phyloP scores from a whole-genome alignment of 2,888 invertebrate species.

The Macrosoma leucophasiata region DNA sequence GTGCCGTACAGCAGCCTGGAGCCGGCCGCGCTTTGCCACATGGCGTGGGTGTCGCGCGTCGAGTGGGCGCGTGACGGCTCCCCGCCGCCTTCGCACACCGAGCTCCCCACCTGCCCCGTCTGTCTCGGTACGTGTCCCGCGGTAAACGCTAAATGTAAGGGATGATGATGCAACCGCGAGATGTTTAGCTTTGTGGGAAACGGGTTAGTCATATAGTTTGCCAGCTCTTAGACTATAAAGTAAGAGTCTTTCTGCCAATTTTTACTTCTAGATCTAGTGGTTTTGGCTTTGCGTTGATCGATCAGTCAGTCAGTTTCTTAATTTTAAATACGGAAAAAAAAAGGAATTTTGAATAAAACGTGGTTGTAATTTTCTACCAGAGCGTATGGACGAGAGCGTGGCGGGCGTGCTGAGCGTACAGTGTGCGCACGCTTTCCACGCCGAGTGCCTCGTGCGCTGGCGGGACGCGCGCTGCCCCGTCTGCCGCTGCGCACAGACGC shows the following conservation, averaged over 20 bases:
- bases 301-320: no score
- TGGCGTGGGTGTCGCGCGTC: slow-evolving; percentile 96
- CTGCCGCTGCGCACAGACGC: slow-evolving; percentile 92
- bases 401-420: slow-evolving; percentile 97
- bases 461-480: slow-evolving; percentile 98
- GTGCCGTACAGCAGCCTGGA: slow-evolving; percentile 95
- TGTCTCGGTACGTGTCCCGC: slow-evolving; percentile 84
- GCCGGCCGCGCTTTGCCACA: slow-evolving; percentile 91
- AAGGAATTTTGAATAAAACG: no score
- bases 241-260: no score
- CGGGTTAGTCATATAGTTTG: no score
- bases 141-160: no score
- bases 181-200: no score
- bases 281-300: no score
- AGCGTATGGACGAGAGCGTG: slow-evolving; percentile 99
- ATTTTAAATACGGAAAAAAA: no score
- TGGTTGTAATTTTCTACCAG: no score
- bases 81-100: slow-evolving; percentile 86
- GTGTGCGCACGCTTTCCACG: slow-evolving; percentile 99
- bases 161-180: no score
- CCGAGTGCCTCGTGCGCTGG: slow-evolving; percentile 96
- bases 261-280: no score
- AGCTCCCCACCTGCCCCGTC: slow-evolving; percentile 97
- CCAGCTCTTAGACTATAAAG: no score
- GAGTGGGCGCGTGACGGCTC: slow-evolving; percentile 88